Conservation (phyloP, 2,113 vertebrate species). For the Brachyhypopomus gauderio region DNA sequence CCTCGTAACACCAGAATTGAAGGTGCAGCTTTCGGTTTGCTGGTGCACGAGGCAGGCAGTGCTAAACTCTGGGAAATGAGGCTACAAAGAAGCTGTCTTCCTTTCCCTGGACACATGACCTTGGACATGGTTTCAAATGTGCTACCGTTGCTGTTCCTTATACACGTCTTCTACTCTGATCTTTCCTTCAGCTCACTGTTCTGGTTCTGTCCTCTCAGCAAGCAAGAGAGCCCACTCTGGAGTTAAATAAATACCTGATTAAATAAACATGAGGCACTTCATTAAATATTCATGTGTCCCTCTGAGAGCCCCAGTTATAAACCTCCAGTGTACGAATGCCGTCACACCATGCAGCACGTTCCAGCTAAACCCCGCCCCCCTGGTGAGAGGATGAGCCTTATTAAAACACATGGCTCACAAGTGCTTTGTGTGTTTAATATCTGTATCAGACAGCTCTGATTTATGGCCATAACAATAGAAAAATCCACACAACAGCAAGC, state of each 20-base stretch:
- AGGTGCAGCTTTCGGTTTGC: not conserved
- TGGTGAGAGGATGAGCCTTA: not conserved
- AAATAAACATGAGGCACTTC: constrained; percentile 46
- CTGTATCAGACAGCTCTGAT: not conserved
- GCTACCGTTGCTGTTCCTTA: not conserved
- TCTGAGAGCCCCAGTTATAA: constrained; percentile 25
- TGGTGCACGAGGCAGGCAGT: not conserved
- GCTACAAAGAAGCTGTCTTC: not conserved
- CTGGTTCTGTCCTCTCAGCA: not conserved
- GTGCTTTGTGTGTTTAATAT: not conserved
- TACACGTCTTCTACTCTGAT: not conserved
- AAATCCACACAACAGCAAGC: not conserved
- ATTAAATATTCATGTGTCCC: constrained; percentile 49
- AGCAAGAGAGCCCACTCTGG: not conserved
- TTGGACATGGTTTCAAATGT: not conserved
- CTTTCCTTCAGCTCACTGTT: not conserved
- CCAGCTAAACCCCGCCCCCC: not conserved
- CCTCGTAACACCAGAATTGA: not conserved
- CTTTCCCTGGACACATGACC: not conserved
- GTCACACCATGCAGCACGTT: constrained; percentile 14
- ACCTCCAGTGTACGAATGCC: constrained; percentile 19
- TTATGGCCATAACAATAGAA: not conserved
- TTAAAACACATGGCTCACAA: not conserved
- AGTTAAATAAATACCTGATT: constrained; percentile 28
- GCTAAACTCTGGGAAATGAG: not conserved